Conservation (phyloP, 35 echinoderm and acorn worm genomes). For the Lytechinus variegatus region DNA sequence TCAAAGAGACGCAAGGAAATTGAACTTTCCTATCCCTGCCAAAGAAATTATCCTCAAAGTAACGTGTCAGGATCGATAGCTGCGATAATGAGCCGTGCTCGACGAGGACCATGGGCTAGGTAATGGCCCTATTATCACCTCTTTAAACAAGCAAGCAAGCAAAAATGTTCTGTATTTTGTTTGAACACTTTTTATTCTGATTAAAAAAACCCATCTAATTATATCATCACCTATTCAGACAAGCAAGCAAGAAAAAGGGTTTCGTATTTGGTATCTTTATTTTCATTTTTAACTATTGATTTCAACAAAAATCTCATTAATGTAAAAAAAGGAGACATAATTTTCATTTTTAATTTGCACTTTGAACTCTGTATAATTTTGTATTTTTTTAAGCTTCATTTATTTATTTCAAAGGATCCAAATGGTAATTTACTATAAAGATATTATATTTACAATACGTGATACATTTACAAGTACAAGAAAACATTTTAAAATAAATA, state of each 20-base stretch:
- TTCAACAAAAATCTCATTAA: background rate
- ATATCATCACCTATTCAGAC: background rate
- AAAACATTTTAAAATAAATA: no score
- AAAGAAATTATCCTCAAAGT: constrained; percentile 28
- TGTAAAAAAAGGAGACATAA: no score
- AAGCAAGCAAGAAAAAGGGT: background rate
- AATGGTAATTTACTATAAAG: background rate
- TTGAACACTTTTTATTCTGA: background rate
- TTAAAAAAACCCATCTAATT: no score
- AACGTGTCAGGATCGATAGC: constrained; percentile 42
- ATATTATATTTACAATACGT: background rate
- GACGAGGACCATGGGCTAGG: background rate
- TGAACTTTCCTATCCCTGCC: constrained; percentile 47
- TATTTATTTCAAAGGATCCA: background rate
- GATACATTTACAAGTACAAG: no score
- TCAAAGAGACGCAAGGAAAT: constrained; percentile 42
- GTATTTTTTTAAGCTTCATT: no score
- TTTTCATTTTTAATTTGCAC: no score
- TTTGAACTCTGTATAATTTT: no score
- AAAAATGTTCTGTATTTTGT: background rate
- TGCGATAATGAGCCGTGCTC: background rate
- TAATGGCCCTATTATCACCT: constrained; percentile 18
- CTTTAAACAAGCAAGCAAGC: background rate
- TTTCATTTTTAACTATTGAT: background rate
- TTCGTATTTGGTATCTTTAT: background rate